These are phyloP conservation scores for Chroicocephalus ridibundus DNA, from an alignment of 2,113 vertebrate species.

Conservation along the genomic window DNA sequence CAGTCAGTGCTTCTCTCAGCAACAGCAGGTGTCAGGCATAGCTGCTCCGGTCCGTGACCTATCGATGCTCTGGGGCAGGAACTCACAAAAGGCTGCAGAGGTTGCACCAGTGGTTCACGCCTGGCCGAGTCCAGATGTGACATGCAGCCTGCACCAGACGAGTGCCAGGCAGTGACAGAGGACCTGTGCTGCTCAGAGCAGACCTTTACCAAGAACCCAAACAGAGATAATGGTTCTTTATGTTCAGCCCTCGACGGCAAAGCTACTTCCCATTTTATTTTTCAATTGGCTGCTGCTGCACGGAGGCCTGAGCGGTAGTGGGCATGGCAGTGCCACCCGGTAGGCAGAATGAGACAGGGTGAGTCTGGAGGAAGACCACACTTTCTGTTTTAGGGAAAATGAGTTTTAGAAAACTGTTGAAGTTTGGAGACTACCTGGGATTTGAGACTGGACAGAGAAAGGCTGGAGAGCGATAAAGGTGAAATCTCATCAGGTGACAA, in stretches of 20 bases:
- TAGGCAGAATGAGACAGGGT: fast-evolving
- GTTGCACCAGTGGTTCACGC: neutral
- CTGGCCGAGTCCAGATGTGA: neutral
- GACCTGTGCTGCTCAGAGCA: neutral
- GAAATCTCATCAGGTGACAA: neutral
- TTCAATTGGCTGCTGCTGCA: neutral
- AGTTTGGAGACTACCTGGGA: neutral
- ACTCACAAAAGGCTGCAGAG: neutral
- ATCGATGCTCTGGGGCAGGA: neutral
- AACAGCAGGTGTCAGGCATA: neutral
- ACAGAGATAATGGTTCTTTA: neutral
- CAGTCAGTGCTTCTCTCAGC: neutral
- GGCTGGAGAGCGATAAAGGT: neutral
- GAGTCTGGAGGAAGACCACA: neutral
- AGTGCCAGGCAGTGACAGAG: neutral
- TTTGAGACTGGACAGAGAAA: neutral
- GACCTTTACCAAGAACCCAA: neutral
- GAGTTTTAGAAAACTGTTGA: neutral
- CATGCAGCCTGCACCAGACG: neutral
- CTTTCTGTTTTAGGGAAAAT: neutral
- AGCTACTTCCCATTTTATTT: neutral
- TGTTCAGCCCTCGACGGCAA: neutral
- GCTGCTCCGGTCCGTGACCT: neutral
- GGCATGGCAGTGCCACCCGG: neutral
- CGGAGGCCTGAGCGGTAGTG: neutral